These are phyloP conservation scores for Lochmaea capreae DNA, from an alignment of 2,888 invertebrate genomes.

Conservation along the genomic window DNA sequence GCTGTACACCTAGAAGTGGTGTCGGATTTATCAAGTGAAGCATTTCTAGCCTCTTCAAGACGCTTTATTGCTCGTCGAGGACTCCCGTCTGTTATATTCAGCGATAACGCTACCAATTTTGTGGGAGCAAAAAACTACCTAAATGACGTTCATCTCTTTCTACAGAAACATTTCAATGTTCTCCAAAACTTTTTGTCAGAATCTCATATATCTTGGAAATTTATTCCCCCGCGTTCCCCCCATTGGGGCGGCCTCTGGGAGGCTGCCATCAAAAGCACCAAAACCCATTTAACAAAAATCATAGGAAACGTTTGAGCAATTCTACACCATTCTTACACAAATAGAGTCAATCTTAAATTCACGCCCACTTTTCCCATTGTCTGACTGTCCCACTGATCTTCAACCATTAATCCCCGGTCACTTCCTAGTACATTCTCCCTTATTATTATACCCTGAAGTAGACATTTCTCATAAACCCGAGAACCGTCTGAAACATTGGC, in stretches of 20 bases:
- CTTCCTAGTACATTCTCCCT: conserved; percentile 10
- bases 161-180: conserved; percentile 13
- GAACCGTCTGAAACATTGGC: conserved; percentile 14
- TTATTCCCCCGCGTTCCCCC: too few species aligned
- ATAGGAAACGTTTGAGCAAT: conserved; percentile 13
- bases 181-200: conserved; percentile 1
- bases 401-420: conserved; percentile 17
- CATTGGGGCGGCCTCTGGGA: too few species aligned
- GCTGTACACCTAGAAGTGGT: conserved; percentile 1
- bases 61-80: conserved; percentile 14
- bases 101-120: conserved; percentile 31
- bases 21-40: background rate
- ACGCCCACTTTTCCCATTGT: background rate
- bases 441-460: conserved; percentile 19
- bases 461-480: conserved; percentile 7
- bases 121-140: conserved; percentile 14
- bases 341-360: conserved; percentile 14
- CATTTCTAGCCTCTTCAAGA: background rate
- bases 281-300: too few species aligned
- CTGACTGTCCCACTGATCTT: conserved; percentile 11
- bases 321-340: conserved; percentile 9
- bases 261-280: too few species aligned
- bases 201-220: background rate
- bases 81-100: background rate
- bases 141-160: conserved; percentile 13